Evolutionary conservation across 2,888 invertebrate genomes (phyloP).

Genomic region (Adelognathus sp.): DNA sequence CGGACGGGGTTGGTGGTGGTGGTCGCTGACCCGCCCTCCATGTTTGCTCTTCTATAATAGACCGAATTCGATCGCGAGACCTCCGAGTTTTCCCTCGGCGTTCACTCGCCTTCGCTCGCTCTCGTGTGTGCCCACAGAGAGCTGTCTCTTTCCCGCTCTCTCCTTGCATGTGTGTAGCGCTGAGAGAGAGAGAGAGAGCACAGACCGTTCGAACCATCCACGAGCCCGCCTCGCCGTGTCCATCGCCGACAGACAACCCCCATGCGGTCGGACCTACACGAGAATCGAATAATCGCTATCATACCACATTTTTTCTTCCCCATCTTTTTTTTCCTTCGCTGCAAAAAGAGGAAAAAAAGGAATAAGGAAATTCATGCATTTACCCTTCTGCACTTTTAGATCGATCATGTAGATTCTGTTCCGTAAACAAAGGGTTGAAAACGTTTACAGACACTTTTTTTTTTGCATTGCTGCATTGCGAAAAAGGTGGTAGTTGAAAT

Average conservation of each 20-base stretch:
- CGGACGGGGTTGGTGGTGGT: slow-evolving; percentile 65
- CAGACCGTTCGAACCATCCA: neutral
- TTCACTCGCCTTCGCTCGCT: slow-evolving; percentile 56
- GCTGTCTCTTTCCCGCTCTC: slow-evolving; percentile 17
- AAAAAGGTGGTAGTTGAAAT: too few relatives aligned
- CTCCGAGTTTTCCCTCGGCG: slow-evolving; percentile 60
- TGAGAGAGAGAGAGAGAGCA: too few relatives aligned
- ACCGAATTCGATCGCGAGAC: slow-evolving; percentile 79
- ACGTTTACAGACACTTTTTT: neutral
- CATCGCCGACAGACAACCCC: slow-evolving; percentile 13
- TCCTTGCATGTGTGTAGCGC: neutral
- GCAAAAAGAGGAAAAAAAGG: neutral
- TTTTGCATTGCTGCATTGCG: too few relatives aligned
- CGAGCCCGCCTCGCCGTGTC: neutral
- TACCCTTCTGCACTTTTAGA: neutral
- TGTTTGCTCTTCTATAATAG: slow-evolving; percentile 78
- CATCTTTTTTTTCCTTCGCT: neutral
- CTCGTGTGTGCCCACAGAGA: slow-evolving; percentile 23
- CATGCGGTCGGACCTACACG: slow-evolving; percentile 37
- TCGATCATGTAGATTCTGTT: neutral
- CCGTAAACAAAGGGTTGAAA: neutral
- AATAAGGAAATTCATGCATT: neutral
- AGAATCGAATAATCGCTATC: slow-evolving; percentile 48
- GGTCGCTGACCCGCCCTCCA: slow-evolving; percentile 79
- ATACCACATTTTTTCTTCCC: slow-evolving; percentile 27